These are phyloP conservation scores for Caenorhabditis becei DNA, from an alignment of 2,888 invertebrate species.

Conservation along the genomic window DNA sequence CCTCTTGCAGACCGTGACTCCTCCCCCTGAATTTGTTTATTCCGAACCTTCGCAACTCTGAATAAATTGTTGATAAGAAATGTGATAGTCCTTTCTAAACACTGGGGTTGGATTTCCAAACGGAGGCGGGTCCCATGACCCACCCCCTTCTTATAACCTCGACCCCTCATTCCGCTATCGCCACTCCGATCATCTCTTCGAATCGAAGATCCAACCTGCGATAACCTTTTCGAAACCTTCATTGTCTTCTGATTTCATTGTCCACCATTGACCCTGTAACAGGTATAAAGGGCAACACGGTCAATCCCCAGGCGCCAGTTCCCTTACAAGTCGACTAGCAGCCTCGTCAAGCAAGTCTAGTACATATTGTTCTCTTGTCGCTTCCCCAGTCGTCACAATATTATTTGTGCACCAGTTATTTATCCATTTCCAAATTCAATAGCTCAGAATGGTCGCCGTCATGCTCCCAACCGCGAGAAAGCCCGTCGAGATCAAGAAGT, in stretches of 20 bases:
- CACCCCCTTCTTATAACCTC: background rate
- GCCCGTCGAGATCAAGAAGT: constrained; percentile 14
- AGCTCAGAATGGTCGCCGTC: constrained; percentile 37
- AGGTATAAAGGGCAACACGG: constrained; percentile 33
- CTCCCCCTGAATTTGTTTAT: constrained; percentile 2
- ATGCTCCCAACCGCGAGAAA: constrained; percentile 49
- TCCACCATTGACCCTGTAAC: constrained; percentile 33
- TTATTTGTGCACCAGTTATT: constrained; percentile 32
- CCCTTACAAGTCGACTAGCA: too few relatives aligned
- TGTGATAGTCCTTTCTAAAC: constrained; percentile 17
- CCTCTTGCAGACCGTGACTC: too few relatives aligned
- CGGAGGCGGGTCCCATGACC: constrained; percentile 2
- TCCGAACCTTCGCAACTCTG: background rate
- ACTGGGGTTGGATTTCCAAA: constrained; percentile 41
- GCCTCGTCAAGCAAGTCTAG: too few relatives aligned
- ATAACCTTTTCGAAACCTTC: constrained; percentile 16
- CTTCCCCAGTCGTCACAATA: background rate
- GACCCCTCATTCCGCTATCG: constrained; percentile 34
- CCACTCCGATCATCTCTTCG: constrained; percentile 17
- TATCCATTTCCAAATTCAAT: background rate
- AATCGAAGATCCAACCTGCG: constrained; percentile 12
- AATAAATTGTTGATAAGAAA: background rate
- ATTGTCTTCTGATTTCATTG: constrained; percentile 24
- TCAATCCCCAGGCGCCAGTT: background rate
- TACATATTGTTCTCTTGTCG: background rate